Evolutionary conservation across 2,113 vertebrate genomes (phyloP).

Genomic region (Polyodon spathula): DNA sequence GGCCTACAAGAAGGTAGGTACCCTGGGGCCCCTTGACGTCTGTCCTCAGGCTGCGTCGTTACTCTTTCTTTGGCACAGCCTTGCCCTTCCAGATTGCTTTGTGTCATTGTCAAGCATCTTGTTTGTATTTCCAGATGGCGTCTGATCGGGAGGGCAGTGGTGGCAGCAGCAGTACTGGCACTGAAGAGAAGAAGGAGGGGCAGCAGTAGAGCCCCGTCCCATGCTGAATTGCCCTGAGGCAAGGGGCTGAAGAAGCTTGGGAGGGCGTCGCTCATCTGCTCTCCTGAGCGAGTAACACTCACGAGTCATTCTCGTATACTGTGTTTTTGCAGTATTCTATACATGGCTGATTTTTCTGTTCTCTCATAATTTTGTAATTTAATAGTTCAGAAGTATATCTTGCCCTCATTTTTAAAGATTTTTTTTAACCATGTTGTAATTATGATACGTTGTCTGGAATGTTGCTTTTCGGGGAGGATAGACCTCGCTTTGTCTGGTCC

Average conservation of each 20-base stretch:
- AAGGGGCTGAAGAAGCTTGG: slow-evolving; percentile 53
- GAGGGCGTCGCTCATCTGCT: slow-evolving; percentile 36
- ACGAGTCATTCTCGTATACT: slow-evolving; percentile 70
- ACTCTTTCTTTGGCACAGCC: not conserved
- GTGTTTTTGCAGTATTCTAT: slow-evolving; percentile 90
- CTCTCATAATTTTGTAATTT: slow-evolving; percentile 35
- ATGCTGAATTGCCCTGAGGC: slow-evolving; percentile 34
- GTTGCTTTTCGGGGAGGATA: too few relatives aligned
- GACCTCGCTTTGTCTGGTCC: too few relatives aligned
- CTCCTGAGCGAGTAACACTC: slow-evolving; percentile 57
- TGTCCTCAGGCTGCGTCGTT: accelerated
- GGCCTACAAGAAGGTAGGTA: slow-evolving; percentile 92
- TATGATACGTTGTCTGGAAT: too few relatives aligned
- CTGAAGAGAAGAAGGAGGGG: slow-evolving; percentile 84
- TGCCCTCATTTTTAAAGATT: slow-evolving; percentile 17
- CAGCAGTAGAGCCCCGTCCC: slow-evolving; percentile 68
- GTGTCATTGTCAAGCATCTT: not conserved
- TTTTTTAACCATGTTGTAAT: too few relatives aligned
- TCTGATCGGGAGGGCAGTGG: slow-evolving; percentile 76
- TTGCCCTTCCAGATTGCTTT: not conserved
- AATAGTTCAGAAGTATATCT: slow-evolving; percentile 21
- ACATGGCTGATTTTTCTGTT: slow-evolving; percentile 48
- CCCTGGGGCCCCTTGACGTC: not conserved
- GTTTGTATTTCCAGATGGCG: slow-evolving; percentile 73
- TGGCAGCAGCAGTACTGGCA: slow-evolving; percentile 51